Percentiles rank a stretch among this genome's conserved stretches.
These are phyloP conservation scores for Capitella teleta DNA, from an alignment of 1,140 invertebrate genomes.

Conservation along the genomic window DNA sequence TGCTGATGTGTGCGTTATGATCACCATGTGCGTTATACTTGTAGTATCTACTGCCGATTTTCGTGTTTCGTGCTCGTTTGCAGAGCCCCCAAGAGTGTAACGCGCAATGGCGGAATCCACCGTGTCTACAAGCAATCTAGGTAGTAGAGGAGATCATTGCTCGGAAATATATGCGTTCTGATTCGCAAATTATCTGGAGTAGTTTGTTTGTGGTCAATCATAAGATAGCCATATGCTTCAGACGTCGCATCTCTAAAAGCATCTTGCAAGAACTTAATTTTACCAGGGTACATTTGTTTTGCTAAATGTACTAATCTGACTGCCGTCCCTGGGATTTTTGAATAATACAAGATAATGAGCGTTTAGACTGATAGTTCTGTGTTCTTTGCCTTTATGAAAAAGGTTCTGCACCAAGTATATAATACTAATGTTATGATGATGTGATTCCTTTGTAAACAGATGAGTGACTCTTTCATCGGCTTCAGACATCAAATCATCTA, in stretches of 20 bases:
- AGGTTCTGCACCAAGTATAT: background rate
- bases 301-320: background rate
- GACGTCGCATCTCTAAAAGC: background rate
- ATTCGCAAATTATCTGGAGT: background rate
- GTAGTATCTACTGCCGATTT: no score
- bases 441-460: background rate
- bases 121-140: no score
- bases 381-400: conserved; percentile 1
- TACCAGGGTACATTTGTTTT: background rate
- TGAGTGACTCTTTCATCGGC: background rate
- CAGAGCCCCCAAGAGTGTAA: no score
- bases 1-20: no score
- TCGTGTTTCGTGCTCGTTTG: no score
- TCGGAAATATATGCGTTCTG: background rate
- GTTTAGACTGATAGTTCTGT: background rate
- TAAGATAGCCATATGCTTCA: background rate
- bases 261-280: background rate
- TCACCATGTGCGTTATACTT: no score
- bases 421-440: background rate
- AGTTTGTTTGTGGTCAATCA: background rate
- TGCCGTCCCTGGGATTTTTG: background rate
- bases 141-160: background rate
- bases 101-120: no score
- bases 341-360: background rate
- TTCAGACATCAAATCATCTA: background rate